Conservation (phyloP, 2,888 invertebrate species). For the Dolichomitus sp. region DNA sequence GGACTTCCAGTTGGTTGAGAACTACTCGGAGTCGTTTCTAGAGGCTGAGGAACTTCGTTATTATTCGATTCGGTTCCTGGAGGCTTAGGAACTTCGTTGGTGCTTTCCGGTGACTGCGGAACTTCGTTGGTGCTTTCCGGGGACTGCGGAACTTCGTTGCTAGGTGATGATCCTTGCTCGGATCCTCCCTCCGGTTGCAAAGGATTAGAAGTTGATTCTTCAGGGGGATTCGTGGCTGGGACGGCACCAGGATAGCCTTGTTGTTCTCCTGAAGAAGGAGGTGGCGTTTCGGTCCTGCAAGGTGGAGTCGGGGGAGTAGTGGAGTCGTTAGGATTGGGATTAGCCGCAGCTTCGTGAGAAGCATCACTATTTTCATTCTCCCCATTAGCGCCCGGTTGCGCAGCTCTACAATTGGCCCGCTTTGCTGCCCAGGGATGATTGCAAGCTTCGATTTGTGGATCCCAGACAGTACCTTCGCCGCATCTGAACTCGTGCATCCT, state of each 20-base stretch:
- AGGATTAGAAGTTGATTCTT: constrained; percentile 42
- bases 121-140: constrained; percentile 11
- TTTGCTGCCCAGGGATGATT: constrained; percentile 86
- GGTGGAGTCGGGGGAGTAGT: constrained; percentile 34
- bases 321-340: constrained; percentile 30
- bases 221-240: constrained; percentile 20
- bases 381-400: constrained; percentile 6
- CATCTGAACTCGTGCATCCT: constrained; percentile 87
- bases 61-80: constrained; percentile 36
- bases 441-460: constrained; percentile 88
- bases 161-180: constrained; percentile 17
- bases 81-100: neutral
- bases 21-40: constrained; percentile 63
- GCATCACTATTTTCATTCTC: constrained; percentile 3
- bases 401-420: constrained; percentile 60
- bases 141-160: constrained; percentile 4
- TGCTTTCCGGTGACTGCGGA: neutral
- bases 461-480: constrained; percentile 88
- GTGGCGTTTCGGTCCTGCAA: constrained; percentile 45
- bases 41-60: constrained; percentile 34
- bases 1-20: constrained; percentile 51
- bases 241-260: constrained; percentile 64
- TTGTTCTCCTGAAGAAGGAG: constrained; percentile 59
- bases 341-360: neutral
- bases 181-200: constrained; percentile 41